Conservation (phyloP, 1,140 invertebrate species). For the Laupala kohalensis region DNA sequence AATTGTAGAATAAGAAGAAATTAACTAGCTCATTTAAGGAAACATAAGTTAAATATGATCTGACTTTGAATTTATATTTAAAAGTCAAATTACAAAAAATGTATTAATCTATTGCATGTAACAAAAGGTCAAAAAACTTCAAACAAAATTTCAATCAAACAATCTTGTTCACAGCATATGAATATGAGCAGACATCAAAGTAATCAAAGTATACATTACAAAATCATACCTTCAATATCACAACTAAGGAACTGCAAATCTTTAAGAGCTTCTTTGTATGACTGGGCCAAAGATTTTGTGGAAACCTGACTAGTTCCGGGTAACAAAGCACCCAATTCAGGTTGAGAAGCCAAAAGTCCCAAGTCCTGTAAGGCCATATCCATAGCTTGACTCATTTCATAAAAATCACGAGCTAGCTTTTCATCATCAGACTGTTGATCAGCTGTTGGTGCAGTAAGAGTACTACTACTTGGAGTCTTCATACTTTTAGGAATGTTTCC, state of each 20-base stretch:
- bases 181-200: too few relatives aligned
- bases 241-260: constrained; percentile 13
- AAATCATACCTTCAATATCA: constrained; percentile 16
- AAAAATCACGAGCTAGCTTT: constrained; percentile 9
- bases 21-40: too few relatives aligned
- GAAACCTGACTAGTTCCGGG: background rate
- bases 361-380: constrained; percentile 1
- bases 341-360: constrained; percentile 1
- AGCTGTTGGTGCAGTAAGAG: too few relatives aligned
- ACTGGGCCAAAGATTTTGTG: background rate
- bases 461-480: background rate
- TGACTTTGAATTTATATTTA: too few relatives aligned
- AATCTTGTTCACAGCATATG: too few relatives aligned
- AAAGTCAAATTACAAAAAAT: too few relatives aligned
- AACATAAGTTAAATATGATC: too few relatives aligned
- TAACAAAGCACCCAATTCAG: background rate
- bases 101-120: too few relatives aligned
- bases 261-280: constrained; percentile 12
- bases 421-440: constrained; percentile 2
- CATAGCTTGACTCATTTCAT: constrained; percentile 9
- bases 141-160: too few relatives aligned
- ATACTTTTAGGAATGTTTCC: constrained; percentile 1
- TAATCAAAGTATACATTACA: too few relatives aligned
- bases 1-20: too few relatives aligned
- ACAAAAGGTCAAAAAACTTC: too few relatives aligned